Evolutionary conservation across 2,888 invertebrate genomes (phyloP).

Genomic region (Temnothorax ravouxi): DNA sequence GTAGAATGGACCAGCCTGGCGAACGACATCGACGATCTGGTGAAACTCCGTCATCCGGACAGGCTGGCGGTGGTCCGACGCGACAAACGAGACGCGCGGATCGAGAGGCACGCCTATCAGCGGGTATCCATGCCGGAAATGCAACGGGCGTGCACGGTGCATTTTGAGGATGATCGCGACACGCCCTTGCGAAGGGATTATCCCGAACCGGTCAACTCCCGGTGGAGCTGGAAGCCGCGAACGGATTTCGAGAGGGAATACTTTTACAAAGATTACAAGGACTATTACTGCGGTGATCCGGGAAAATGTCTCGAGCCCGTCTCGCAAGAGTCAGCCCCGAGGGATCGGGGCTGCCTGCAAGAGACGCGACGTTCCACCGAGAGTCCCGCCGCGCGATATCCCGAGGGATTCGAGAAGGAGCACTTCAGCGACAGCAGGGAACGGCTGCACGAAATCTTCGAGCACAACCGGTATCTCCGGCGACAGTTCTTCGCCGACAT

Average conservation of each 20-base stretch:
- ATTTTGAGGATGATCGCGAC: constrained; percentile 7
- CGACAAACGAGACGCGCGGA: constrained; percentile 42
- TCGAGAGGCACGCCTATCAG: constrained; percentile 77
- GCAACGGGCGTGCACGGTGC: constrained; percentile 63
- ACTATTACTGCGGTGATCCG: constrained; percentile 33
- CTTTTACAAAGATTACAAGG: constrained; percentile 74
- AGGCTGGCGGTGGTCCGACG: neutral
- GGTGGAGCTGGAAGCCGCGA: constrained; percentile 81
- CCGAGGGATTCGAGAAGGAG: constrained; percentile 30
- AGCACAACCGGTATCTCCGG: constrained; percentile 82
- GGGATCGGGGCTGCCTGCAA: neutral
- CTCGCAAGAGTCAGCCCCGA: neutral
- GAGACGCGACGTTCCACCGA: constrained; percentile 21
- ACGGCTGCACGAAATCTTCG: constrained; percentile 84
- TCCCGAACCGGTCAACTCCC: constrained; percentile 34
- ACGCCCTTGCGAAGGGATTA: neutral
- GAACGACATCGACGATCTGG: constrained; percentile 79
- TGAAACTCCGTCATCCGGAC: constrained; percentile 66
- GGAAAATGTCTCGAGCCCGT: neutral
- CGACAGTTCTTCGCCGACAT: constrained; percentile 82
- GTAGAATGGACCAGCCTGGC: constrained; percentile 78
- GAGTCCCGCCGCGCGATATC: neutral
- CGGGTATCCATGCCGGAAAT: constrained; percentile 80
- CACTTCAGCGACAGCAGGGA: constrained; percentile 80
- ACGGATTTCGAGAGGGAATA: constrained; percentile 82